Conservation (phyloP, 2,797 vertebrate species). For the Alfaro cultratus region DNA sequence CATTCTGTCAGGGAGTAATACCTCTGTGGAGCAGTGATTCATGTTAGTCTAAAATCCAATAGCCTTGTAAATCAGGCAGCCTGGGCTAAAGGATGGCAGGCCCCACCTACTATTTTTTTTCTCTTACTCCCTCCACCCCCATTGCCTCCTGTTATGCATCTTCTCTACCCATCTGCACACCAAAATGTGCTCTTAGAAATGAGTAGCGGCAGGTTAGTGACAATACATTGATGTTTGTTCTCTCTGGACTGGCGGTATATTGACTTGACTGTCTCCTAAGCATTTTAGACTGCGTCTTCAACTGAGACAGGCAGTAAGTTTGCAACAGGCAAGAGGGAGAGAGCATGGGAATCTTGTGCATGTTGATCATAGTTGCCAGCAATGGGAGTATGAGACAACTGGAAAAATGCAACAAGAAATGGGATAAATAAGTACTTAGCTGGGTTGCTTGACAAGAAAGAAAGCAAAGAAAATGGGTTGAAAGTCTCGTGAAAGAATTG, state of each 20-base stretch:
- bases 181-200: conserved; percentile 42
- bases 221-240: conserved; percentile 63
- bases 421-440: conserved; percentile 19
- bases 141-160: conserved; percentile 5
- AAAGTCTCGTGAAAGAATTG: conserved; percentile 38
- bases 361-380: conserved; percentile 37
- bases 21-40: conserved; percentile 71
- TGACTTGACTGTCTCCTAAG: conserved; percentile 64
- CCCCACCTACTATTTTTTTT: conserved; percentile 36
- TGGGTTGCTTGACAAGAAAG: conserved; percentile 15
- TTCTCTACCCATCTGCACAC: conserved; percentile 12
- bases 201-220: conserved; percentile 53
- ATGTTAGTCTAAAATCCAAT: conserved; percentile 78
- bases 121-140: conserved; percentile 30
- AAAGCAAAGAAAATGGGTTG: conserved; percentile 31
- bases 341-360: conserved; percentile 19
- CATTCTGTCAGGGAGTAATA: conserved; percentile 67
- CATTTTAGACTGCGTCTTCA: conserved; percentile 40
- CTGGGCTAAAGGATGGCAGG: conserved; percentile 57
- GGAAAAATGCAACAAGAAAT: conserved; percentile 39
- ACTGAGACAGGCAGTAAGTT: conserved; percentile 27
- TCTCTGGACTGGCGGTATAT: conserved; percentile 45
- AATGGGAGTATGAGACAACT: conserved; percentile 22
- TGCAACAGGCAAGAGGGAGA: conserved; percentile 39
- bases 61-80: conserved; percentile 77